phyloP scores from a whole-genome alignment of 2,113 vertebrate genomes.

The Melanocharis versteri region DNA sequence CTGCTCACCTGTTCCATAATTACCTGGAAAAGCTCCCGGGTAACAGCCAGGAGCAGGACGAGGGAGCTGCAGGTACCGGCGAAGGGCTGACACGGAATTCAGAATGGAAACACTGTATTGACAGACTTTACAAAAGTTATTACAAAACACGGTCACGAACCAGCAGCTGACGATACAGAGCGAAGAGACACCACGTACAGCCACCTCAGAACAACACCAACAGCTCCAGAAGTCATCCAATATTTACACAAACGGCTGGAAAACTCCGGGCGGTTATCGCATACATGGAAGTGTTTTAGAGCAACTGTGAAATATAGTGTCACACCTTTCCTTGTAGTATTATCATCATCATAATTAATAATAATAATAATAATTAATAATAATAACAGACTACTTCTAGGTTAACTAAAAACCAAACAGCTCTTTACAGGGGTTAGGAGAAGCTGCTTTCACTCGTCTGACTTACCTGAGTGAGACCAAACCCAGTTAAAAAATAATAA shows the following conservation, averaged over 20 bases:
- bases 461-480: slow-evolving; percentile 50
- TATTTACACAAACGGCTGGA: slow-evolving; percentile 50
- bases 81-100: background rate
- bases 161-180: slow-evolving; percentile 54
- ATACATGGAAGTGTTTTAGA: slow-evolving; percentile 12
- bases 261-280: background rate
- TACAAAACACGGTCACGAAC: slow-evolving; percentile 54
- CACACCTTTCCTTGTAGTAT: slow-evolving; percentile 16
- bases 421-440: slow-evolving; percentile 39
- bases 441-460: slow-evolving; percentile 34
- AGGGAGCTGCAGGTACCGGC: rapidly evolving
- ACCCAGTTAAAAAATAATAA: slow-evolving; percentile 11
- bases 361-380: background rate
- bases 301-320: slow-evolving; percentile 49
- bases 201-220: slow-evolving; percentile 44
- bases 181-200: slow-evolving; percentile 44
- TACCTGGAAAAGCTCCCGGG: background rate
- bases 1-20: background rate
- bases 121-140: slow-evolving; percentile 47
- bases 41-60: background rate
- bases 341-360: background rate
- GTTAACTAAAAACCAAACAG: slow-evolving; percentile 24
- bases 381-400: slow-evolving; percentile 29
- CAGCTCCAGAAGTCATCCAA: slow-evolving; percentile 14
- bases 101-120: slow-evolving; percentile 55